Conservation (phyloP, 53 echinoderm and acorn worm genomes). For the Hippasteria phrygiana region DNA sequence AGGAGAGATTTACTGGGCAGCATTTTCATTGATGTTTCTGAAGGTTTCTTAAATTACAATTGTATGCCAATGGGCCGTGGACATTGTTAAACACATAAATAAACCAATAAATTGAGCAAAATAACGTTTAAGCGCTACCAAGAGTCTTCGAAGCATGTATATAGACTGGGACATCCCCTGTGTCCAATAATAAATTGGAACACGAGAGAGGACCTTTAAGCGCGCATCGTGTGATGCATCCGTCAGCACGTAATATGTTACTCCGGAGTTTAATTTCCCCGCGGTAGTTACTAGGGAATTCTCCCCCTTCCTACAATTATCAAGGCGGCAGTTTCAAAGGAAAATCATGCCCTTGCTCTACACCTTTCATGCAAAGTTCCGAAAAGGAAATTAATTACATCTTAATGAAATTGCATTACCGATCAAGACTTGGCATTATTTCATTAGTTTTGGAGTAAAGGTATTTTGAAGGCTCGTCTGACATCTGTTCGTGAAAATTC, state of each 20-base stretch:
- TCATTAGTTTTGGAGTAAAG: neutral
- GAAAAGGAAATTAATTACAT: constrained; percentile 17
- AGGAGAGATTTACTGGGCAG: too few species aligned
- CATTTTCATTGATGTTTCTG: too few species aligned
- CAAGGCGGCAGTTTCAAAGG: constrained; percentile 55
- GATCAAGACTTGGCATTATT: neutral
- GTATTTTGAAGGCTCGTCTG: neutral
- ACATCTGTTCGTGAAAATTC: neutral
- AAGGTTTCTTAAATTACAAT: too few species aligned
- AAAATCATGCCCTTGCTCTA: neutral
- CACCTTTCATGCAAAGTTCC: constrained; percentile 40
- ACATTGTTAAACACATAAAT: too few species aligned
- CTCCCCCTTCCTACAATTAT: neutral
- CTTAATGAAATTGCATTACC: constrained; percentile 25
- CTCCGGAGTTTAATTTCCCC: constrained; percentile 41
- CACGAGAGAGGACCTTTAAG: constrained; percentile 35
- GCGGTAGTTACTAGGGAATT: constrained; percentile 25
- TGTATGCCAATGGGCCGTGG: too few species aligned
- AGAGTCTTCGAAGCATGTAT: neutral
- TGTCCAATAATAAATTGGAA: neutral
- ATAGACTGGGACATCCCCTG: neutral
- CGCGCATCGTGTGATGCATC: constrained; percentile 23
- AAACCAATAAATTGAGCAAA: too few species aligned
- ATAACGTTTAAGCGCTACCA: neutral
- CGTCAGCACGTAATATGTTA: constrained; percentile 59